These are phyloP conservation scores for Cisticola juncidis DNA, from an alignment of 2,113 vertebrate genomes.

Conservation along the genomic window DNA sequence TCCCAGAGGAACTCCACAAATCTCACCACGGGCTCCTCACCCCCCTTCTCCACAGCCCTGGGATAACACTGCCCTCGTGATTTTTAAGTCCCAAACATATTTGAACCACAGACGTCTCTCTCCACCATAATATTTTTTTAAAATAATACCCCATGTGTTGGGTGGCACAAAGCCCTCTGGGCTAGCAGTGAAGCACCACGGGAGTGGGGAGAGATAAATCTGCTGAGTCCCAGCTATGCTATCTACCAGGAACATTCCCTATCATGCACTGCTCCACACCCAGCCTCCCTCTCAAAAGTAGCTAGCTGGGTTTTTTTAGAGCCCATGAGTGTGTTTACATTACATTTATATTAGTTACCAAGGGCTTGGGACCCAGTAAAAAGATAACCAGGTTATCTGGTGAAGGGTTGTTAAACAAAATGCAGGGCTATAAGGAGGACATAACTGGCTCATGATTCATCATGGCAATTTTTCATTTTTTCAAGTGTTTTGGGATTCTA, in stretches of 20 bases:
- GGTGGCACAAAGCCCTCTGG: neutral
- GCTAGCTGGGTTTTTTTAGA: neutral
- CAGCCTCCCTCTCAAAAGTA: neutral
- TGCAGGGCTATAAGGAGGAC: neutral
- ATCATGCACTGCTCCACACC: neutral
- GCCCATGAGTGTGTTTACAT: neutral
- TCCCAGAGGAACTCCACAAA: neutral
- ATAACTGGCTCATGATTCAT: neutral
- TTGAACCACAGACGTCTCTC: rapidly evolving
- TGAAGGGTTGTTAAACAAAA: neutral
- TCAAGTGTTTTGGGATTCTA: neutral
- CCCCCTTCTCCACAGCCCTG: neutral
- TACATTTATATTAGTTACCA: neutral
- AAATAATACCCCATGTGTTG: neutral
- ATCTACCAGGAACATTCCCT: neutral
- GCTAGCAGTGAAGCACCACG: neutral
- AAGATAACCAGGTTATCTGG: neutral
- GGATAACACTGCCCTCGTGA: neutral
- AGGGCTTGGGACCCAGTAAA: neutral
- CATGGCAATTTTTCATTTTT: neutral
- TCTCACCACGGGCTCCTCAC: neutral
- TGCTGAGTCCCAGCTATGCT: neutral
- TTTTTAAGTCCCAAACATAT: neutral
- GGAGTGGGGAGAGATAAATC: neutral
- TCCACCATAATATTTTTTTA: neutral